Conservation (phyloP, 2,113 vertebrate species). For the Cebus imitator region DNA sequence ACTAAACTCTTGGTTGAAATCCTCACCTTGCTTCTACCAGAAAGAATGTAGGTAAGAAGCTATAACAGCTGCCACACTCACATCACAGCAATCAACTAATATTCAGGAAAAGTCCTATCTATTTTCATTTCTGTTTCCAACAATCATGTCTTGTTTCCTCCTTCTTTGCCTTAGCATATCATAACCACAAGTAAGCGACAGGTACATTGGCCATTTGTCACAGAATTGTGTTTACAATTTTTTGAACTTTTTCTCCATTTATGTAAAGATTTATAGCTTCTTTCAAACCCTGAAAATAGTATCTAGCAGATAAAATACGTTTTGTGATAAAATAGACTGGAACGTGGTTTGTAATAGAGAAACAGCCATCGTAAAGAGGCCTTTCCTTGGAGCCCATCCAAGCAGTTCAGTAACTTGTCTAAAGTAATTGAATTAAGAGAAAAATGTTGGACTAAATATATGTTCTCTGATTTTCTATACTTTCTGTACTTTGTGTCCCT, state of each 20-base stretch:
- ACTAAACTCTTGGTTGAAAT: background rate
- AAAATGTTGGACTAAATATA: background rate
- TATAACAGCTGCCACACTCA: background rate
- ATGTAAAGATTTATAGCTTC: background rate
- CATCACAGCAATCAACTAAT: background rate
- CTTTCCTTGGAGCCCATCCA: background rate
- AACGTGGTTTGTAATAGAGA: background rate
- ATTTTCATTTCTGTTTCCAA: constrained; percentile 10
- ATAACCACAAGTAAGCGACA: background rate
- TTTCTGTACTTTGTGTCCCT: background rate
- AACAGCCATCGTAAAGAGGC: background rate
- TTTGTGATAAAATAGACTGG: background rate
- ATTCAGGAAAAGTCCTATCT: background rate
- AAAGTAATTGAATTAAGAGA: constrained; percentile 31
- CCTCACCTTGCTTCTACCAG: background rate
- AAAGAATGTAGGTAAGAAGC: background rate
- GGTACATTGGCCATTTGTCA: background rate
- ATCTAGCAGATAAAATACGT: constrained; percentile 9
- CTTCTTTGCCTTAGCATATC: background rate
- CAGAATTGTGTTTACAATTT: background rate
- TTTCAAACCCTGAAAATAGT: constrained; percentile 2
- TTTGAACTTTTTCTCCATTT: background rate
- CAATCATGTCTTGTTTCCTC: background rate
- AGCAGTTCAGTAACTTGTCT: constrained; percentile 8
- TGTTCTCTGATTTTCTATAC: background rate